Evolutionary conservation across 2,113 vertebrate genomes (phyloP).

Genomic region (Sclerurus mexicanus): DNA sequence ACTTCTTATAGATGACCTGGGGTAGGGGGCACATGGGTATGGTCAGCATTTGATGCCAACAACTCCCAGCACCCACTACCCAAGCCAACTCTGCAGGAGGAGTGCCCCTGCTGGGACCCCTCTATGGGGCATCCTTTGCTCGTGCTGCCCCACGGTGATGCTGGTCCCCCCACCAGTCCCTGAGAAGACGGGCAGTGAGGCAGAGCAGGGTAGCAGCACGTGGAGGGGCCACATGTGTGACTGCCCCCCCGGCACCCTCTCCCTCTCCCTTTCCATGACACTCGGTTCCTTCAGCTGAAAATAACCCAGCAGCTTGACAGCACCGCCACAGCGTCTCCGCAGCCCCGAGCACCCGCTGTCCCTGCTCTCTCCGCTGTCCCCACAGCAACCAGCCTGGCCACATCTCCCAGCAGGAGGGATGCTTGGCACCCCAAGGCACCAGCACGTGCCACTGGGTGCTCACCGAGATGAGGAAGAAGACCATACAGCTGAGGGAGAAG

Average conservation of each 20-base stretch:
- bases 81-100: accelerated
- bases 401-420: background rate
- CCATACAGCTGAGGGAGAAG: conserved; percentile 98
- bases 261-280: background rate
- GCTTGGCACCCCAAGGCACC: background rate
- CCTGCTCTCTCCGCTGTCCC: background rate
- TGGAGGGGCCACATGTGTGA: background rate
- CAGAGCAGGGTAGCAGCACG: background rate
- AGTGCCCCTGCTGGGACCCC: background rate
- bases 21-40: accelerated
- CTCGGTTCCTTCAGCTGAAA: conserved; percentile 12
- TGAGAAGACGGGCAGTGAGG: accelerated
- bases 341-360: background rate
- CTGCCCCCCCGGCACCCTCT: background rate
- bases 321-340: background rate
- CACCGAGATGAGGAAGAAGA: conserved; percentile 93
- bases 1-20: conserved; percentile 97
- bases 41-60: accelerated
- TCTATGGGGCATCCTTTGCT: background rate
- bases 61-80: accelerated
- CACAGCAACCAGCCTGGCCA: background rate
- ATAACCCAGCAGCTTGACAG: conserved; percentile 52
- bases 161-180: background rate
- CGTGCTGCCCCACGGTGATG: accelerated
- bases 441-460: conserved; percentile 1